These are phyloP conservation scores for Ectobius pallidus DNA, from an alignment of 2,888 invertebrate species.

Conservation along the genomic window DNA sequence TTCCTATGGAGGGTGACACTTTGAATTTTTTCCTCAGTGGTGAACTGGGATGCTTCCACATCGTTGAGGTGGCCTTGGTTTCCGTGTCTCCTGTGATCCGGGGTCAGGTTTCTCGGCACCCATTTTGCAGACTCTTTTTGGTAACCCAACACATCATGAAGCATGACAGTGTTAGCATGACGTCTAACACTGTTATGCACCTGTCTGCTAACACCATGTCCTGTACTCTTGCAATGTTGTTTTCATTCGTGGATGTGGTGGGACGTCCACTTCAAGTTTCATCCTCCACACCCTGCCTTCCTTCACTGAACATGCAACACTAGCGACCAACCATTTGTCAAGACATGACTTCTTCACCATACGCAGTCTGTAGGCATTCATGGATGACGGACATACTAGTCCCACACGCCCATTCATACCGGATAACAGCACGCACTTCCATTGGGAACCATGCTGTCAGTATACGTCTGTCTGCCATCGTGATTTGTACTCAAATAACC, in stretches of 20 bases:
- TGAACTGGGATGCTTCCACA: too few species aligned
- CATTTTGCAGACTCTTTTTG: background rate
- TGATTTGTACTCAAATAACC: too few species aligned
- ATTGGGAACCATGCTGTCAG: too few species aligned
- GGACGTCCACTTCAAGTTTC: conserved; percentile 5
- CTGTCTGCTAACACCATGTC: too few species aligned
- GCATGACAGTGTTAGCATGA: conserved; percentile 4
- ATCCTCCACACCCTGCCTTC: too few species aligned
- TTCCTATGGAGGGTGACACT: too few species aligned
- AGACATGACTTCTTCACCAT: conserved; percentile 13
- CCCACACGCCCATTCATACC: background rate
- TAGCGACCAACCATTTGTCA: conserved; percentile 2
- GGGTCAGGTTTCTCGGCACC: conserved; percentile 21
- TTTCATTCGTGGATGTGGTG: conserved; percentile 14
- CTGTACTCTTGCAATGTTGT: background rate
- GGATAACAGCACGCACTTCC: too few species aligned
- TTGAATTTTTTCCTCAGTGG: too few species aligned
- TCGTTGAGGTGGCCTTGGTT: too few species aligned
- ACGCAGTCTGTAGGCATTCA: too few species aligned
- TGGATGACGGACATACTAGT: background rate
- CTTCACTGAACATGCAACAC: too few species aligned
- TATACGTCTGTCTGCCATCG: too few species aligned
- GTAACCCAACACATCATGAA: conserved; percentile 8
- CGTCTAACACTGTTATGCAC: conserved; percentile 23
- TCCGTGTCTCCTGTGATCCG: conserved; percentile 5